Evolutionary conservation across 2,113 vertebrate genomes (phyloP).

Genomic region (Polypterus senegalus): DNA sequence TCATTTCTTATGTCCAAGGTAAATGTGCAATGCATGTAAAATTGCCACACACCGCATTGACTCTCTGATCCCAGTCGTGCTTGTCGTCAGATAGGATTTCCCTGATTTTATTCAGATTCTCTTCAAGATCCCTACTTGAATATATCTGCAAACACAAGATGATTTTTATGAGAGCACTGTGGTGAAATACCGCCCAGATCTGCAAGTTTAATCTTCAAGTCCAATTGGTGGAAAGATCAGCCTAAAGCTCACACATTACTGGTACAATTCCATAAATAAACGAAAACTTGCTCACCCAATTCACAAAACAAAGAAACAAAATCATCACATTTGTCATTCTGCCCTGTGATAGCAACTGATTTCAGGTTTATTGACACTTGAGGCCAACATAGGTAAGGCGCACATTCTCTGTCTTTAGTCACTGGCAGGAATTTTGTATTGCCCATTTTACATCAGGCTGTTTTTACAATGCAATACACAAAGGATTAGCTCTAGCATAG

Average conservation of each 20-base stretch:
- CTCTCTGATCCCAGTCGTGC: constrained; percentile 95
- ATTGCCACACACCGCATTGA: constrained; percentile 56
- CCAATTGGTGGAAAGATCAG: too few species aligned
- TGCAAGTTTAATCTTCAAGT: not conserved
- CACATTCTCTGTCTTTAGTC: too few species aligned
- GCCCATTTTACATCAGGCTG: not conserved
- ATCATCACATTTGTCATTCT: too few species aligned
- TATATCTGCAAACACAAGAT: constrained; percentile 61
- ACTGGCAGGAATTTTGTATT: too few species aligned
- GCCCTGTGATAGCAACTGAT: too few species aligned
- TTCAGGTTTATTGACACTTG: too few species aligned
- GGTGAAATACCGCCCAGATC: not conserved
- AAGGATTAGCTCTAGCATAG: not conserved
- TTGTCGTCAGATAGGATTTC: constrained; percentile 96
- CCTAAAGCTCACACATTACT: too few species aligned
- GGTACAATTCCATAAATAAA: too few species aligned
- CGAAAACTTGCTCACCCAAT: too few species aligned
- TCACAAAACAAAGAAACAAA: too few species aligned
- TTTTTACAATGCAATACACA: not conserved
- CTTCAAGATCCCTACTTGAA: constrained; percentile 87
- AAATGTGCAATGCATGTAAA: not conserved
- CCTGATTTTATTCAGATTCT: constrained; percentile 94
- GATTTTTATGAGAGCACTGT: constrained; percentile 1
- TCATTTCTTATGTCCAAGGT: not conserved
- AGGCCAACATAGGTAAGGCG: too few species aligned